Percentiles rank a stretch among this genome's conserved stretches.
These are phyloP conservation scores for Myanophis thanlyinensis DNA, from an alignment of 2,113 vertebrate species.

Conservation along the genomic window DNA sequence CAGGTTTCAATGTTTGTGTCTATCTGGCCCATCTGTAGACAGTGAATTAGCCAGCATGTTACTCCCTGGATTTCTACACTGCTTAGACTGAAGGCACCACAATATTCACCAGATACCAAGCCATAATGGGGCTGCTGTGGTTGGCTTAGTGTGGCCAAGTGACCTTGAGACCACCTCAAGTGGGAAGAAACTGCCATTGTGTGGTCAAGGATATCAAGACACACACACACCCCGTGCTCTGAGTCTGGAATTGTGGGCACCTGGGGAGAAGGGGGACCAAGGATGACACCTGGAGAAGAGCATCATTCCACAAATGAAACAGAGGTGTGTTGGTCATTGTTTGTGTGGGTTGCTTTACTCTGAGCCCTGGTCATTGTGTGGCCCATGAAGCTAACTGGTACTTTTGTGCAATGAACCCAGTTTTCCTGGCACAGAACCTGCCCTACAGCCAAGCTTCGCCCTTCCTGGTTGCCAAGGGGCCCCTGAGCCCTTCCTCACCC, in stretches of 20 bases:
- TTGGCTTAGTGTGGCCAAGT: background rate
- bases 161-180: background rate
- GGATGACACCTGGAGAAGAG: background rate
- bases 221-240: background rate
- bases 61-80: background rate
- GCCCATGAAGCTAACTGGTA: background rate
- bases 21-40: background rate
- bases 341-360: background rate
- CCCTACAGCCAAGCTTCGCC: no score
- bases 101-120: background rate
- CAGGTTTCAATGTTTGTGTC: background rate
- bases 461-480: no score
- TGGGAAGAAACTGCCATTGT: background rate
- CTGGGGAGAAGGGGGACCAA: background rate
- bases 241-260: background rate
- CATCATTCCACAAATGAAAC: background rate
- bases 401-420: background rate
- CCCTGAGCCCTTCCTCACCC: no score
- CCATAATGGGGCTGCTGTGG: background rate
- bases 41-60: background rate
- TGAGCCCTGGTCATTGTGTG: background rate
- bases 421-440: background rate
- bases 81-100: background rate
- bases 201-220: background rate
- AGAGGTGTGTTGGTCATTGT: background rate